Evolutionary conservation across 2,888 invertebrate species (phyloP), one percentile per base, ranked within the genome.

Genomic region (Carcina quercana): DNA sequence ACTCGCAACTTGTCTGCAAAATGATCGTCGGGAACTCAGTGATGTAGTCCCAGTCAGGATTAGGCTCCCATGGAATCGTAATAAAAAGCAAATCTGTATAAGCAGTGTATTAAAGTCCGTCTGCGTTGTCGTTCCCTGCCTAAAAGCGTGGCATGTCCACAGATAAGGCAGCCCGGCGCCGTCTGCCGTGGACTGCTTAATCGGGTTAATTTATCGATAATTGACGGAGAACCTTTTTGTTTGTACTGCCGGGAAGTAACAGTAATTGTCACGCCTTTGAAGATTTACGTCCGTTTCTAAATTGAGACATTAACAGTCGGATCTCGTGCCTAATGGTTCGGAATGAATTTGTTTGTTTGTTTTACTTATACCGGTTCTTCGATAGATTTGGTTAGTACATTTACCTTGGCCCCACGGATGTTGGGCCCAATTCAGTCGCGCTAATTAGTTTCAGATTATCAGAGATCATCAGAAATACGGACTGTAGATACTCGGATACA

Each of bases 141-240:
- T 79, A 80, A 82, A 79, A 82, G 80, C 79, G 80, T 78, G 73
- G 75, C 78, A 70, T 80, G 79, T 79, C 65, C 65, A 40, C 53
- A 75, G 82, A 83, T 83, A 83, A 79, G 72, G 50, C 67, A 45
- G 50, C 58, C 67, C 78, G 78, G 79, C 80, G 80, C 79, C 80
- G 82, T 74, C 82, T 70, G 71, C 72, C 59, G 55, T 60, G 54
- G 67, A 74, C 64, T 74, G 73, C 69, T 78, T 82, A 83, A 83
- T 83, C 82, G 76, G 76, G 80, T 82, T 83, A 83, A 82, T 83
- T 83, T 82, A 83, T 82, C 82, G 80, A 82, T 83, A 83, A 83
- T 83, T 80, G 82, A 80, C 82, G 82, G 76, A 74, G 76, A 80
- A 70, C 79, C 82, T 82, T 82, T 82, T 80, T 80, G 80, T 83